Conservation (phyloP, 2,797 vertebrate species). For the Gadopsis marmoratus region DNA sequence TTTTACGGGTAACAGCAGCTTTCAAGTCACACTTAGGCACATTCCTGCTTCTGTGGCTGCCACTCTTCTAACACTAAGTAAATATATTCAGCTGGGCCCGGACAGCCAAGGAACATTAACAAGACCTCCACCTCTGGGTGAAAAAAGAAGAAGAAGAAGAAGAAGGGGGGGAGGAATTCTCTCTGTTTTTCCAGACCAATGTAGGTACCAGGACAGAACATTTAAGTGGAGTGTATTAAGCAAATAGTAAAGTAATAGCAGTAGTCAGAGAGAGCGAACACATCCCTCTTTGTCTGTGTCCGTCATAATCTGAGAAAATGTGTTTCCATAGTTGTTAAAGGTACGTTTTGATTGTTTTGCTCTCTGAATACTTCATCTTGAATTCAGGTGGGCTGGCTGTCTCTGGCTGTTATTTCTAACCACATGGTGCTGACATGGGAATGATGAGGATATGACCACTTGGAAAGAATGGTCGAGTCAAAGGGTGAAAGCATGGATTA, state of each 20-base stretch:
- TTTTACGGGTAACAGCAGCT: slow-evolving; percentile 73
- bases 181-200: slow-evolving; percentile 61
- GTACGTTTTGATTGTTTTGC: slow-evolving; percentile 51
- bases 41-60: slow-evolving; percentile 74
- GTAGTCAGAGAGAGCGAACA: slow-evolving; percentile 48
- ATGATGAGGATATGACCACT: slow-evolving; percentile 65
- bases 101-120: slow-evolving; percentile 63
- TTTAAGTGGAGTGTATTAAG: slow-evolving; percentile 57
- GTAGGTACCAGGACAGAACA: slow-evolving; percentile 59
- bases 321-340: slow-evolving; percentile 39
- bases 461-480: slow-evolving; percentile 52
- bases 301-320: slow-evolving; percentile 35
- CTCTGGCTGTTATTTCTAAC: slow-evolving; percentile 52
- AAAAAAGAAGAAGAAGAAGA: slow-evolving; percentile 22
- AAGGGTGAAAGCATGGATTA: slow-evolving; percentile 58
- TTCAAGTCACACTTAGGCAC: slow-evolving; percentile 75
- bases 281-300: slow-evolving; percentile 35
- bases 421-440: slow-evolving; percentile 68
- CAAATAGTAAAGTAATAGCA: slow-evolving; percentile 60
- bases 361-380: slow-evolving; percentile 31
- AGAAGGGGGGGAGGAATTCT: slow-evolving; percentile 50
- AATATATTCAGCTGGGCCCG: slow-evolving; percentile 78
- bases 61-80: slow-evolving; percentile 69
- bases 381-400: slow-evolving; percentile 45
- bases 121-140: slow-evolving; percentile 64